Conservation (phyloP, 2,888 invertebrate genomes). For the Drosophila macrospina region DNA sequence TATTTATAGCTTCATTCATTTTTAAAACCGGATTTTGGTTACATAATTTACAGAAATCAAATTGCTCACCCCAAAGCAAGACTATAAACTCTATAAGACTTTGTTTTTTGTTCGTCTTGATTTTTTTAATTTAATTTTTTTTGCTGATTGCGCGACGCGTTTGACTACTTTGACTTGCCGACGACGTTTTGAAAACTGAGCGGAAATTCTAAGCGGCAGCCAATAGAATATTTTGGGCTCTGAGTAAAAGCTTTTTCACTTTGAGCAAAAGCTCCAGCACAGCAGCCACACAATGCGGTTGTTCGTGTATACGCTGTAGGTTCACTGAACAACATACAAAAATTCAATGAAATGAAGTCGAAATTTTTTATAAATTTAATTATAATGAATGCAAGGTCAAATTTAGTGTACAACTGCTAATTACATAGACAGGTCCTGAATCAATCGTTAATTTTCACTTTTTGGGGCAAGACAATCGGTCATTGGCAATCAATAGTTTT, state of each 20-base stretch:
- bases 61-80: constrained; percentile 64
- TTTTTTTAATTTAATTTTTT: constrained; percentile 12
- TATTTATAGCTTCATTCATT: constrained; percentile 10
- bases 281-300: constrained; percentile 61
- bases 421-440: constrained; percentile 17
- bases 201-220: constrained; percentile 60
- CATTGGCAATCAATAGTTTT: constrained; percentile 21
- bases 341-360: too few relatives aligned
- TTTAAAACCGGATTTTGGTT: constrained; percentile 54
- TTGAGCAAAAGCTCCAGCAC: constrained; percentile 57
- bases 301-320: constrained; percentile 14
- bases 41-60: constrained; percentile 25
- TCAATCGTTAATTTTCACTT: constrained; percentile 30
- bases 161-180: constrained; percentile 49
- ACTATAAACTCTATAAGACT: constrained; percentile 32
- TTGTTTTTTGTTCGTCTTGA: constrained; percentile 7
- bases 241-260: constrained; percentile 66
- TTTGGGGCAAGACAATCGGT: not conserved
- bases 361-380: too few relatives aligned
- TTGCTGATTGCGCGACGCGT: constrained; percentile 31
- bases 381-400: too few relatives aligned
- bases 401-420: constrained; percentile 17
- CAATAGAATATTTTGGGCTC: constrained; percentile 39
- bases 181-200: constrained; percentile 68
- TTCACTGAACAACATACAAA: constrained; percentile 26